Percentiles rank a stretch among this genome's conserved stretches.
phyloP scores from a whole-genome alignment of 1,140 invertebrate genomes.

The Caenorhabditis remanei region DNA sequence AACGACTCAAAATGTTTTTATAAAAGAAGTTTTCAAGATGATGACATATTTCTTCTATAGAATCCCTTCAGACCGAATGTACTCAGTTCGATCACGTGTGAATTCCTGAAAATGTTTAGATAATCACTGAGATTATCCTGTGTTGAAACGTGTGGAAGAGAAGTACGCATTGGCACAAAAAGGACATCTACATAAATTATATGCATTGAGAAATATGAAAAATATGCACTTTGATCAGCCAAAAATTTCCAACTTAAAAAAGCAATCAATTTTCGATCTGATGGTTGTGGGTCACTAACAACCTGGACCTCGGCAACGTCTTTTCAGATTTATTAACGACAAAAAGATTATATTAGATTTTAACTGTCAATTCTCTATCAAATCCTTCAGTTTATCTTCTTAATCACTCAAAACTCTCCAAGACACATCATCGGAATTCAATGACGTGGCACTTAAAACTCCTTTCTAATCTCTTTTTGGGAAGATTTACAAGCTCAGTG shows the following conservation, averaged over 20 bases:
- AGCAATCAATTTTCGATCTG: neutral
- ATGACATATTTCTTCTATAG: neutral
- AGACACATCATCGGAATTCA: neutral
- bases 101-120: neutral
- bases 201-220: too few species aligned
- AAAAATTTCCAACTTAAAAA: neutral
- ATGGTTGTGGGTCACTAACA: too few species aligned
- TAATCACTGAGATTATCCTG: neutral
- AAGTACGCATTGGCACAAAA: too few species aligned
- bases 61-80: neutral
- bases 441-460: neutral
- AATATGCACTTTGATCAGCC: too few species aligned
- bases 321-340: too few species aligned
- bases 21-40: constrained; percentile 8
- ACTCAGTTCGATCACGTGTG: neutral
- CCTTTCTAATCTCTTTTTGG: neutral
- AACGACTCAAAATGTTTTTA: neutral
- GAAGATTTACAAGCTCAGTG: neutral
- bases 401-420: neutral
- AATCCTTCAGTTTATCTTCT: too few species aligned
- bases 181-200: too few species aligned
- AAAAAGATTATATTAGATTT: too few species aligned
- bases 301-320: too few species aligned
- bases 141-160: too few species aligned
- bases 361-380: too few species aligned